phyloP scores from a whole-genome alignment of 2,113 vertebrate species.

The Gambusia holbrooki region DNA sequence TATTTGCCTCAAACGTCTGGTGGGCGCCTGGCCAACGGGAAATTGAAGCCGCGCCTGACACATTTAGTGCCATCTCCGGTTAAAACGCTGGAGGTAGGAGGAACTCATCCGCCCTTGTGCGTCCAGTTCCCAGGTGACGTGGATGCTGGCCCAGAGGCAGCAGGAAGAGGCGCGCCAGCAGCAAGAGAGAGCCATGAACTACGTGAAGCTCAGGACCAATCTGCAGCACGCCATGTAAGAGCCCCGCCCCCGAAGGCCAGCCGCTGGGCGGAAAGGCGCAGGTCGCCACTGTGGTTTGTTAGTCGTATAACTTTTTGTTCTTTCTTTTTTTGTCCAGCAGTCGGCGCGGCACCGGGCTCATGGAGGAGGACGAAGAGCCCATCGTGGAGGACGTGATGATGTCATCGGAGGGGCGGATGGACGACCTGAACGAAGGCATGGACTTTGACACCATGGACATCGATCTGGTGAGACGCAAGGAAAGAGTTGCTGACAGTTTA shows the following conservation, averaged over 20 bases:
- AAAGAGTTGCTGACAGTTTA: not conserved
- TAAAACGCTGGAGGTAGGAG: slow-evolving; percentile 15
- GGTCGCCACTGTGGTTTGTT: not conserved
- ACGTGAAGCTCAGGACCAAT: slow-evolving; percentile 98
- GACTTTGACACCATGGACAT: slow-evolving; percentile 99
- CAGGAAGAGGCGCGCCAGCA: slow-evolving; percentile 94
- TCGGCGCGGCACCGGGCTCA: slow-evolving; percentile 94
- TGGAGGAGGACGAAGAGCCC: slow-evolving; percentile 99
- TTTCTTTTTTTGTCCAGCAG: slow-evolving; percentile 67
- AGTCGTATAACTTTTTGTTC: slow-evolving; percentile 25
- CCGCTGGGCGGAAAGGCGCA: not conserved
- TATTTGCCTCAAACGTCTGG: slow-evolving; percentile 35
- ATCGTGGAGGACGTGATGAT: slow-evolving; percentile 99
- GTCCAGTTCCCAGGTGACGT: slow-evolving; percentile 96
- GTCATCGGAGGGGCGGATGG: slow-evolving; percentile 98
- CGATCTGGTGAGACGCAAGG: slow-evolving; percentile 88
- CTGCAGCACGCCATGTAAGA: slow-evolving; percentile 98
- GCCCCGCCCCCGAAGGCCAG: not conserved
- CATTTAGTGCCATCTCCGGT: not conserved
- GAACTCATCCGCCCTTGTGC: slow-evolving; percentile 28
- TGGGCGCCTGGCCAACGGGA: slow-evolving; percentile 34
- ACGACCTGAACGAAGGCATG: slow-evolving; percentile 99
- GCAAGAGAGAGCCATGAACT: slow-evolving; percentile 97
- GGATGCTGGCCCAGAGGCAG: slow-evolving; percentile 99
- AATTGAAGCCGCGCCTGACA: slow-evolving; percentile 9